A percentile compares a stretch with the other conserved stretches of the same genome.
Conservation (phyloP, 2,888 invertebrate species). For the Scelioninae gen. 1 region DNA sequence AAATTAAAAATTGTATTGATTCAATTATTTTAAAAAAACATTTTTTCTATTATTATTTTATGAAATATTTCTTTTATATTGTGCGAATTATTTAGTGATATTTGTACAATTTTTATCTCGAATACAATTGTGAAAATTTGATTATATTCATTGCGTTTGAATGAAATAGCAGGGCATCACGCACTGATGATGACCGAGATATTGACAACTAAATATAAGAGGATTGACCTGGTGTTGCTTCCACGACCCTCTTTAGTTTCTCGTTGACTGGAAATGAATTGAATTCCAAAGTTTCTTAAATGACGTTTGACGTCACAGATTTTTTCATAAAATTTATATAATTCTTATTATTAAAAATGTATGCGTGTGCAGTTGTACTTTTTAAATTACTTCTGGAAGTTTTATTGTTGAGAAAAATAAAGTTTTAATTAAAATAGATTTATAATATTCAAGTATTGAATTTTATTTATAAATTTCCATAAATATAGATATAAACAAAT, state of each 20-base stretch:
- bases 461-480: too few relatives aligned
- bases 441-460: too few relatives aligned
- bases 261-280: slow-evolving; percentile 34
- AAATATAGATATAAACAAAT: too few relatives aligned
- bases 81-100: too few relatives aligned
- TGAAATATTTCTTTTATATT: too few relatives aligned
- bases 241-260: slow-evolving; percentile 47
- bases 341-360: not conserved
- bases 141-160: slow-evolving; percentile 21
- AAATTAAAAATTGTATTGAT: too few relatives aligned
- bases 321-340: slow-evolving; percentile 10
- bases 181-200: slow-evolving; percentile 49
- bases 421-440: too few relatives aligned
- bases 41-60: too few relatives aligned
- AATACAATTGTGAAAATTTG: slow-evolving; percentile 6
- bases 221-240: slow-evolving; percentile 58
- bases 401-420: too few relatives aligned
- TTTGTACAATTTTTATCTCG: not conserved
- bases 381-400: too few relatives aligned
- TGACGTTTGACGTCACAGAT: slow-evolving; percentile 12
- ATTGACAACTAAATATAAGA: slow-evolving; percentile 51
- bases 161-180: slow-evolving; percentile 33
- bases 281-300: slow-evolving; percentile 42
- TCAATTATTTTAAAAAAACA: too few relatives aligned
- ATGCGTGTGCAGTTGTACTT: too few relatives aligned